These are phyloP conservation scores for Cygnus atratus DNA, from an alignment of 2,113 vertebrate species.

Conservation along the genomic window DNA sequence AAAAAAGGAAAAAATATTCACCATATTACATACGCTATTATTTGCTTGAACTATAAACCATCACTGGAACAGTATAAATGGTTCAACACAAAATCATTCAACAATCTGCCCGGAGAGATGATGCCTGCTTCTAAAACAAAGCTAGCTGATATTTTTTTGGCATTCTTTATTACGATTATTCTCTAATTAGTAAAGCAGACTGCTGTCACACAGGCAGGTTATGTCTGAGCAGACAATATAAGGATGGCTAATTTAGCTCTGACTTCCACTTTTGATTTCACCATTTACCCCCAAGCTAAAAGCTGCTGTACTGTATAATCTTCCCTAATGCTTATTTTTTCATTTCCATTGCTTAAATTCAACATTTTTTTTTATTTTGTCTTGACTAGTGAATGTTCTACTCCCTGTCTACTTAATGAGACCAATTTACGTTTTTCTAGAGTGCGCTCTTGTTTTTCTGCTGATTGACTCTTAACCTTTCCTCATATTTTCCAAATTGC, in stretches of 20 bases:
- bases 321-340: not conserved
- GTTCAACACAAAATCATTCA: not conserved
- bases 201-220: not conserved
- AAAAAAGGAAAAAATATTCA: no score
- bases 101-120: not conserved
- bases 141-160: not conserved
- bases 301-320: not conserved
- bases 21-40: accelerated
- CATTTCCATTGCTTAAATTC: not conserved
- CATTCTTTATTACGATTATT: not conserved
- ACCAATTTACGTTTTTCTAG: not conserved
- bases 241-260: not conserved
- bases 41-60: not conserved
- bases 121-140: not conserved
- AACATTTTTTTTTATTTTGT: not conserved
- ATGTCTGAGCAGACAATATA: not conserved
- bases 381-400: not conserved
- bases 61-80: not conserved
- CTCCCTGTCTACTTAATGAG: not conserved
- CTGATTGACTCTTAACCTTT: not conserved
- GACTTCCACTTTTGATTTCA: not conserved
- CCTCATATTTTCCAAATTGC: not conserved
- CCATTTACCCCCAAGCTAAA: not conserved
- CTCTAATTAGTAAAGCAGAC: not conserved
- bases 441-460: not conserved